Conservation (phyloP, 2,797 vertebrate species). For the Fistularia tabacaria region DNA sequence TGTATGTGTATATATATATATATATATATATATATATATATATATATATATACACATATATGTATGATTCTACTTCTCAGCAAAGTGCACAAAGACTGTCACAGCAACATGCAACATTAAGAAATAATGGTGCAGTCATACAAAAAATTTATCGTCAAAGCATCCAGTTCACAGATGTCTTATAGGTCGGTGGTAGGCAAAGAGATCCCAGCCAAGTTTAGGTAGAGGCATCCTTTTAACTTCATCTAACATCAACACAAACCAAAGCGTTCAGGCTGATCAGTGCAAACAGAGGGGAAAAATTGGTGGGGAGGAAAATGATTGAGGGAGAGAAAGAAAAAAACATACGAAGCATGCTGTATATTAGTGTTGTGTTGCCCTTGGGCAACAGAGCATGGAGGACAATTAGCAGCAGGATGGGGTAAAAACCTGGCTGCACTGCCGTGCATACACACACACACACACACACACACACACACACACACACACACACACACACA, state of each 20-base stretch:
- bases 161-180: too few species aligned
- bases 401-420: constrained; percentile 62
- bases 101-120: too few species aligned
- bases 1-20: too few species aligned
- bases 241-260: constrained; percentile 33
- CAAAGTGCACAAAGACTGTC: too few species aligned
- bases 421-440: constrained; percentile 23
- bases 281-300: constrained; percentile 31
- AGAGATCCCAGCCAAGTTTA: background rate
- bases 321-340: constrained; percentile 32
- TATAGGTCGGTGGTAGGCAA: background rate
- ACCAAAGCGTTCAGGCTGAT: constrained; percentile 38
- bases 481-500: constrained; percentile 18
- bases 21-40: too few species aligned
- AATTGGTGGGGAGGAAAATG: constrained; percentile 20
- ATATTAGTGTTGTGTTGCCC: constrained; percentile 61
- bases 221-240: constrained; percentile 36
- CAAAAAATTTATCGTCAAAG: too few species aligned
- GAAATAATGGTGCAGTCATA: too few species aligned
- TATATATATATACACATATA: too few species aligned
- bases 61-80: too few species aligned
- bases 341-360: constrained; percentile 50
- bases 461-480: background rate
- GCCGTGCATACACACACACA: constrained; percentile 1
- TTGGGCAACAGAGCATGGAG: constrained; percentile 60